Evolutionary conservation across 2,888 invertebrate species (phyloP), one percentile per base, ranked within the genome.

Genomic region (Eulithis prunata): DNA sequence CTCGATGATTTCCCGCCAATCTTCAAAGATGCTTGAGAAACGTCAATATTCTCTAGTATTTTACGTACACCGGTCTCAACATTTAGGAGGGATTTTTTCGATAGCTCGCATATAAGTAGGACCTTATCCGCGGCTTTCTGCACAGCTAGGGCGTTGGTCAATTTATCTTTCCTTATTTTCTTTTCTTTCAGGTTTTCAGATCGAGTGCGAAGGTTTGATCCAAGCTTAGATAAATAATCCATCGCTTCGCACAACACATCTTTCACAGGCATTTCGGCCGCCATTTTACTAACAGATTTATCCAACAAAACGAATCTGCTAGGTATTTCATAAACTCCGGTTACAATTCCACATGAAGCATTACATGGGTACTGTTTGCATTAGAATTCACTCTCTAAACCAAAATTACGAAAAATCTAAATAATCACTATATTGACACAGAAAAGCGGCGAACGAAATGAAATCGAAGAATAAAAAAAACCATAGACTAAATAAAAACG

Each of bases 201-300:
- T 46, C 93, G 86, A 58, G 80, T 75, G 47, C 86, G 83, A 64
- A 93, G 81, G 79, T 93, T 93, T 3, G 85, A 77, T 45, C 93
- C 93, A 4, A 93, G 83, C 78, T 89, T 93, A n/a, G 84, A 81
- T 69, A 93, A 82, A 82, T 93, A 93, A 73, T 90, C 91, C 80
- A 89, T 87, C 12, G 93, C 93, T 72, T 90, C 88, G 67, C 87
- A 85, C 66, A 93, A 70, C 47, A 91, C 84, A 82, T 90, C 90
- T 76, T 80, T 80, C 67, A 88, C 84, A 64, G 91, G 86, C 60
- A 85, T 82, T 63, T 85, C 86, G 74, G 86, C 87, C 83, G 89
- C 89, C 91, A 91, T 91, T 86, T 86, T 80, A 69, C 57, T 21
- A 62, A 21, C n/a, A 21, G 10, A 3, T 47, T 13, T 8, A 54